Evolutionary conservation across 2,888 invertebrate genomes (phyloP), one percentile per base, ranked within the genome.

Genomic region (Andrena marginata): DNA sequence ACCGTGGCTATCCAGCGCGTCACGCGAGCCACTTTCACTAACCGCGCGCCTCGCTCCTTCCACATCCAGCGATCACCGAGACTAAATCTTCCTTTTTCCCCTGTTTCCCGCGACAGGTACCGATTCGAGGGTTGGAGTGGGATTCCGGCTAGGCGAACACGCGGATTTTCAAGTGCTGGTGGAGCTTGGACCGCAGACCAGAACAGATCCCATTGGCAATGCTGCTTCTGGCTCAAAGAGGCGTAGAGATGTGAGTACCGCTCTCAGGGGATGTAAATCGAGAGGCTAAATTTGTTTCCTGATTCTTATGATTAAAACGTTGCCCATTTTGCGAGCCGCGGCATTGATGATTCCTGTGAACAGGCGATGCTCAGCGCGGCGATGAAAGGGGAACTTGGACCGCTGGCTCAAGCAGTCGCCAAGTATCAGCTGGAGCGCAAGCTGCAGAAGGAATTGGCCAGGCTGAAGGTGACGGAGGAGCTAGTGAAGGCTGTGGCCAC

Each of bases 131-230:
- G 92, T 97, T 13, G 97, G 97, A 0, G 96, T 97, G 89, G 97
- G 97, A 0, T 97, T 97, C 91, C 96, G 97, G 1, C 95, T 97
- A 60, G 97, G 97, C 0, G 96, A 97, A 91, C 97, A 97, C 93
- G 97, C 97, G 0, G 97, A 97, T 93, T 96, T 97, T 90, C 97
- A 97, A 92, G 95, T 97, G 1, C 90, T 97, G 86, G 91, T 97
- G 1, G 97, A 97, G 91, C 92, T 97, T 33, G 97, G 97, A 0
- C 97, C 97, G 0, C 97, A 97, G 93, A 96, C 95, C 0, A 96
- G 97, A 83, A 97, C 97, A 0, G 95, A 96, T 82, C 95, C 96
- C 1, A 94, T 97, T 8, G 96, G 96, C 29, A 80, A 72, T n/a
- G 68, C 49, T 0, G 82, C 56, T 23, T 56, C 56, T 3, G 10